Evolutionary conservation across 2,797 vertebrate species (phyloP).

Genomic region (Numenius phaeopus): DNA sequence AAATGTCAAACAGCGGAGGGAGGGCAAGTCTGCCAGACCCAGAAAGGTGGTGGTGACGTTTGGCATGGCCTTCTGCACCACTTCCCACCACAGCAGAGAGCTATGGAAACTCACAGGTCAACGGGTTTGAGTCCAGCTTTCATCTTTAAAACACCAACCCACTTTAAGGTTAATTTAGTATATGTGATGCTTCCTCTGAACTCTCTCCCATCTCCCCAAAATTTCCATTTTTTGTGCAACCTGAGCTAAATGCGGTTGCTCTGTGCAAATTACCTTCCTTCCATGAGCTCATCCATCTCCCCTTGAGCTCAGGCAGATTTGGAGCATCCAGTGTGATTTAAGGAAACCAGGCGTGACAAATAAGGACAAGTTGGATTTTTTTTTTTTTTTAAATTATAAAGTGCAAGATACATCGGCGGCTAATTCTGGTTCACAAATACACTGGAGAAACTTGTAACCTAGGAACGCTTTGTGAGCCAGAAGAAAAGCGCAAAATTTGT

Average conservation of each 20-base stretch:
- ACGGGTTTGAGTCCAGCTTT: neutral
- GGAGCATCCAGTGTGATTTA: conserved; percentile 29
- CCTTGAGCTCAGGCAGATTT: conserved; percentile 26
- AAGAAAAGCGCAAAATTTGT: neutral
- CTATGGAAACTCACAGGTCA: neutral
- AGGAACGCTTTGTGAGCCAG: neutral
- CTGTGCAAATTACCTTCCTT: conserved; percentile 17
- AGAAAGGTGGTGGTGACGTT: rapidly evolving
- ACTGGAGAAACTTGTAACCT: conserved; percentile 47
- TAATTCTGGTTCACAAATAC: conserved; percentile 57
- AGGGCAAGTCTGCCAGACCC: neutral
- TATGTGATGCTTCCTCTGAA: neutral
- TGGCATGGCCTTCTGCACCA: rapidly evolving
- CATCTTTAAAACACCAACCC: rapidly evolving
- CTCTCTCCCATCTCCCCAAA: neutral
- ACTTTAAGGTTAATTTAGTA: neutral
- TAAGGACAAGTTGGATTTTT: neutral
- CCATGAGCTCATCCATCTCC: neutral
- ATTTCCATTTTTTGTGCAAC: neutral
- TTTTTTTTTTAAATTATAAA: conserved; percentile 15
- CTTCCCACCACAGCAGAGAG: neutral
- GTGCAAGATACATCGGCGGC: neutral
- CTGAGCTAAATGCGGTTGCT: neutral
- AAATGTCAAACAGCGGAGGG: neutral
- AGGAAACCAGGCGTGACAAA: conserved; percentile 66